A percentile compares a stretch with the other conserved stretches of the same genome.
Evolutionary conservation across 2,888 invertebrate genomes (phyloP).

Genomic region (Cephus pulcher): DNA sequence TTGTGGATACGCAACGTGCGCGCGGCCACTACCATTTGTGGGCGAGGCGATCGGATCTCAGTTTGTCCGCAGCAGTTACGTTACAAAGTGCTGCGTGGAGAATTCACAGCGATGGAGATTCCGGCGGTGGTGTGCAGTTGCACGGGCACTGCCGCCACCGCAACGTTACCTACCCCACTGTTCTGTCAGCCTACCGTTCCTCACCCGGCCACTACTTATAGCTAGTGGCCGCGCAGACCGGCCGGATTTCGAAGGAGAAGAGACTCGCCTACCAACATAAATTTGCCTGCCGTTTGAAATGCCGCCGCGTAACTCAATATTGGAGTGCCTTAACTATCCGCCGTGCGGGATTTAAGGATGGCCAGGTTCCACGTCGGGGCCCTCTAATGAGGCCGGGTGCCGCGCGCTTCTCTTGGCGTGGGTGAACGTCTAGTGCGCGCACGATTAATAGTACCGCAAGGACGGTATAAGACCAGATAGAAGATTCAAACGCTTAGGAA

Average conservation of each 20-base stretch:
- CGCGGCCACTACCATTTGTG: slow-evolving; percentile 43
- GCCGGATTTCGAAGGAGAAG: slow-evolving; percentile 18
- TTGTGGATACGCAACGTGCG: slow-evolving; percentile 16
- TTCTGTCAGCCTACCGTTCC: slow-evolving; percentile 35
- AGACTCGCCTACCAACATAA: slow-evolving; percentile 29
- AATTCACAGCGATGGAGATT: not conserved
- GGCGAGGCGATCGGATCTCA: slow-evolving; percentile 39
- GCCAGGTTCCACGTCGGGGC: slow-evolving; percentile 9
- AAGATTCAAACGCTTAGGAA: not conserved
- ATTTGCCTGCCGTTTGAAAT: slow-evolving; percentile 43
- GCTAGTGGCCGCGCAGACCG: not conserved
- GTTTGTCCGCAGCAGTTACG: slow-evolving; percentile 6
- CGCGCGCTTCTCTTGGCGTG: slow-evolving; percentile 39
- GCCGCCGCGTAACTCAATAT: slow-evolving; percentile 47
- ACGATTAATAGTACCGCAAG: slow-evolving; percentile 43
- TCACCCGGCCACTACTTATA: not conserved
- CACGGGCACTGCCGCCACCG: not conserved
- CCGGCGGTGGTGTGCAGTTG: not conserved
- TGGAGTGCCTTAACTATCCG: slow-evolving; percentile 40
- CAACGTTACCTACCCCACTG: slow-evolving; percentile 30
- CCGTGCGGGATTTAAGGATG: slow-evolving; percentile 1
- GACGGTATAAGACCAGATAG: slow-evolving; percentile 33
- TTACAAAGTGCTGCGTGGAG: not conserved
- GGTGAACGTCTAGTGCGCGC: slow-evolving; percentile 43
- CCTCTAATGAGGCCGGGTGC: slow-evolving; percentile 46